Percentiles rank a stretch among this genome's conserved stretches.
phyloP scores from a whole-genome alignment of 92 coral and sea anemone species.

The Phenganax stokvisi region DNA sequence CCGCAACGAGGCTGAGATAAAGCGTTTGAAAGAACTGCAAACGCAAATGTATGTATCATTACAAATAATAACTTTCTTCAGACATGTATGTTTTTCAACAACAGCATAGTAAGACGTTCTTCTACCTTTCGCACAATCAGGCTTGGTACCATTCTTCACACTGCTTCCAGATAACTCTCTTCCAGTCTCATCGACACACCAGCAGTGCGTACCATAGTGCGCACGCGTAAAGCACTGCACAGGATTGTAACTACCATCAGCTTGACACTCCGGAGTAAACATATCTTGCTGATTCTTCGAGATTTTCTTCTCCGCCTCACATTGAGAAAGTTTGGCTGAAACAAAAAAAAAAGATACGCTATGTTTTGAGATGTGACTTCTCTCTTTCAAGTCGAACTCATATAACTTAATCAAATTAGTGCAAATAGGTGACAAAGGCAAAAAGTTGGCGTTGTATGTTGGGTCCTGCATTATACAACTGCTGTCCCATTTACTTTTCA shows the following conservation, averaged over 20 bases:
- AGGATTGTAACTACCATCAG: slow-evolving; percentile 61
- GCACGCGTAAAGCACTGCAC: slow-evolving; percentile 79
- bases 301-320: slow-evolving; percentile 68
- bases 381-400: not conserved
- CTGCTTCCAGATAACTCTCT: slow-evolving; percentile 74
- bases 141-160: slow-evolving; percentile 53
- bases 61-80: not conserved
- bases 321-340: slow-evolving; percentile 57
- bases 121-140: slow-evolving; percentile 57
- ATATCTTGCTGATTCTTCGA: slow-evolving; percentile 63
- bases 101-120: too few species aligned
- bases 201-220: slow-evolving; percentile 74
- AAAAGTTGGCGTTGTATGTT: too few species aligned
- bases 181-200: slow-evolving; percentile 90
- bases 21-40: slow-evolving; percentile 11
- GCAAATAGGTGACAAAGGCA: not conserved
- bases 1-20: slow-evolving; percentile 35
- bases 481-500: not conserved
- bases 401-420: not conserved
- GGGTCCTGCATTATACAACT: not conserved
- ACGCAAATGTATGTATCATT: not conserved
- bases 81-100: too few species aligned
- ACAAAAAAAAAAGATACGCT: not conserved
- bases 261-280: slow-evolving; percentile 72
- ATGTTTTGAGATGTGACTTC: too few species aligned